Percentiles rank a stretch among this genome's conserved stretches.
Conservation (phyloP, 1,140 invertebrate species). For the Drosophila melanogaster region Release_6_plus_ISO1_MT NT_033779.5:5367501-5368000, state of each 20-base stretch:
- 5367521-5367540: too few relatives aligned
- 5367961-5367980: conserved; percentile 58
- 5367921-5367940: conserved; percentile 84
- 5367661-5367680: conserved; percentile 7
- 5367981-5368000: conserved; percentile 45
- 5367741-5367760: conserved; percentile 84
- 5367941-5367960: conserved; percentile 83
- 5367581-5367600: too few relatives aligned
- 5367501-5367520: too few relatives aligned
- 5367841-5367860: conserved; percentile 78
- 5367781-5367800: conserved; percentile 34
- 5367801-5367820: conserved; percentile 19
- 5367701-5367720: conserved; percentile 48
- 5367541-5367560: too few relatives aligned
- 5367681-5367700: conserved; percentile 39
- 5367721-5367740: conserved; percentile 82
- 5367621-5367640: too few relatives aligned
- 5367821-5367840: conserved; percentile 38
- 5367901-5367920: conserved; percentile 81
- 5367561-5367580: too few relatives aligned
- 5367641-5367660: not conserved
- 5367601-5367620: too few relatives aligned
- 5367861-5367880: conserved; percentile 76
- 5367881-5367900: conserved; percentile 55
- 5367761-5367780: conserved; percentile 65